Conservation (phyloP, 2,888 invertebrate genomes). For the Pyrocoelia pectoralis region DNA sequence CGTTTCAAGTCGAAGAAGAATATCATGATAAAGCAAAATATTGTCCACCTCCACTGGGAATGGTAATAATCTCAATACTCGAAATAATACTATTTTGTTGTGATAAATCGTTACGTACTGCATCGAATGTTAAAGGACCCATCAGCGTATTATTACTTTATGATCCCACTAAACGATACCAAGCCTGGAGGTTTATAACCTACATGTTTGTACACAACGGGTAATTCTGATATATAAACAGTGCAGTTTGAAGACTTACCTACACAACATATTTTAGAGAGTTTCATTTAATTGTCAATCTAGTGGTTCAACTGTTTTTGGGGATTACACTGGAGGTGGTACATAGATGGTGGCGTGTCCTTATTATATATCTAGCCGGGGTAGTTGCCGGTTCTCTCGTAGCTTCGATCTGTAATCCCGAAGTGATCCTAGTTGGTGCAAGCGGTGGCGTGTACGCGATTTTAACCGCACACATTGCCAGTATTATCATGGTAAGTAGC, state of each 20-base stretch:
- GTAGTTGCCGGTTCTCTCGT: constrained; percentile 86
- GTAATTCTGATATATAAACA: constrained; percentile 60
- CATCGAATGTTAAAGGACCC: constrained; percentile 67
- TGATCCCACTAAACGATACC: constrained; percentile 82
- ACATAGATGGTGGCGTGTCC: constrained; percentile 93
- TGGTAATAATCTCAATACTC: constrained; percentile 87
- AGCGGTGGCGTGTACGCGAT: constrained; percentile 96
- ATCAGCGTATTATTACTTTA: constrained; percentile 86
- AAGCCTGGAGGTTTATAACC: constrained; percentile 92
- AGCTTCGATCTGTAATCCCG: constrained; percentile 81
- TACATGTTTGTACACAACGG: constrained; percentile 98
- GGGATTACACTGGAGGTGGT: constrained; percentile 97
- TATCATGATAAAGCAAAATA: constrained; percentile 92
- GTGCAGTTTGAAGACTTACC: background rate
- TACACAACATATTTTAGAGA: constrained; percentile 63
- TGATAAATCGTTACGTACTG: constrained; percentile 53
- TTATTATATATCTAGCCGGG: constrained; percentile 83
- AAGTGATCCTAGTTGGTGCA: constrained; percentile 87
- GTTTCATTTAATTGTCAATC: constrained; percentile 89
- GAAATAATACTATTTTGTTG: constrained; percentile 79
- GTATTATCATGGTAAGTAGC: constrained; percentile 78
- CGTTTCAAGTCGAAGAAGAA: constrained; percentile 62
- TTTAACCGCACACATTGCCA: constrained; percentile 92
- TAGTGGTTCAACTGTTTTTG: constrained; percentile 89
- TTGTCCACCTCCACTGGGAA: constrained; percentile 92